These are phyloP conservation scores for Ammodytes marinus DNA, from an alignment of 2,113 vertebrate species.

Conservation along the genomic window DNA sequence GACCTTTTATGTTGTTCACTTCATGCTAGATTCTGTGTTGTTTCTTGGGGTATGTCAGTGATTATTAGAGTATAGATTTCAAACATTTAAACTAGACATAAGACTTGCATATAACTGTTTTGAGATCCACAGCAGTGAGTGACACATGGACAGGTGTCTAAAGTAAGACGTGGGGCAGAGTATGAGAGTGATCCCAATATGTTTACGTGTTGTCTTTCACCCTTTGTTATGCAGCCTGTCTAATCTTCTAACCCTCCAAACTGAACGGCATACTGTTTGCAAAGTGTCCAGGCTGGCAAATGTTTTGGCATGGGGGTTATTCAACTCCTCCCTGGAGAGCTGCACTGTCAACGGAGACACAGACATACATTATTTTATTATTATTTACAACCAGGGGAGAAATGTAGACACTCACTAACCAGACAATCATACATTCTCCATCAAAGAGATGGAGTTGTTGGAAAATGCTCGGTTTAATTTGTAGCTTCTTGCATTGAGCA, in stretches of 20 bases:
- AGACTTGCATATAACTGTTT: conserved; percentile 74
- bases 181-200: conserved; percentile 66
- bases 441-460: not conserved
- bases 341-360: conserved; percentile 55
- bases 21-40: not conserved
- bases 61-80: conserved; percentile 43
- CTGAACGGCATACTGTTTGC: conserved; percentile 28
- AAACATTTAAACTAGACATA: conserved; percentile 44
- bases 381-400: not conserved
- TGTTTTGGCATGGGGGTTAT: conserved; percentile 61
- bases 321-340: conserved; percentile 57
- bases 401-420: not conserved
- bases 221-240: conserved; percentile 68
- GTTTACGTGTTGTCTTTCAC: conserved; percentile 73
- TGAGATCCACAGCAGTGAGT: conserved; percentile 80
- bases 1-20: conserved; percentile 22
- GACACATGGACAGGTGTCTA: conserved; percentile 71
- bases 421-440: not conserved
- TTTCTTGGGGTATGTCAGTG: not conserved
- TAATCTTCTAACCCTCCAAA: conserved; percentile 61
- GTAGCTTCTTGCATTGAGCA: not conserved
- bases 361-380: not conserved
- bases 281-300: conserved; percentile 62
- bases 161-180: conserved; percentile 76
- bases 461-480: not conserved